phyloP scores from a whole-genome alignment of 2,888 invertebrate genomes.

The Heliconius erato region DNA sequence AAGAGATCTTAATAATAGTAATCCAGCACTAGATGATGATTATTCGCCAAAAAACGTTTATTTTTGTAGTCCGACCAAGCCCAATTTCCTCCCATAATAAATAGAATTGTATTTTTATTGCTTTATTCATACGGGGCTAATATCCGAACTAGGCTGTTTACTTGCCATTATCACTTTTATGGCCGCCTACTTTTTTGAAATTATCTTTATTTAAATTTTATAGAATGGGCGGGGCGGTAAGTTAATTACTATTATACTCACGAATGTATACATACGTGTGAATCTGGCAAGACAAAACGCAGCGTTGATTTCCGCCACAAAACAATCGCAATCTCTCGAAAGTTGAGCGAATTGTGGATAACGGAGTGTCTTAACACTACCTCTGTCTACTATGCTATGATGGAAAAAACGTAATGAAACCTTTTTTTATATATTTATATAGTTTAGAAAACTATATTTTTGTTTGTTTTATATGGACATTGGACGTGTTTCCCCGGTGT shows the following conservation, averaged over 20 bases:
- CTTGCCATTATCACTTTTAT: constrained; percentile 42
- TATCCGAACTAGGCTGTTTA: constrained; percentile 46
- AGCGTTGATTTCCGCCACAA: not conserved
- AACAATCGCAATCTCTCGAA: not conserved
- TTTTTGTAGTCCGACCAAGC: constrained; percentile 61
- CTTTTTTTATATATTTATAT: not conserved
- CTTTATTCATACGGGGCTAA: constrained; percentile 52
- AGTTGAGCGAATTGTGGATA: too few relatives aligned
- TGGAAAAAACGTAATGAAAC: too few relatives aligned
- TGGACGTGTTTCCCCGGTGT: too few relatives aligned
- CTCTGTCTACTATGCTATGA: too few relatives aligned
- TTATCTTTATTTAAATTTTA: constrained; percentile 38
- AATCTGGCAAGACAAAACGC: not conserved
- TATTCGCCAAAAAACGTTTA: constrained; percentile 27
- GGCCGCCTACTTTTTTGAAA: constrained; percentile 32
- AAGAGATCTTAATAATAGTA: not conserved
- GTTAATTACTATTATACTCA: not conserved
- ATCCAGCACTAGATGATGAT: constrained; percentile 10
- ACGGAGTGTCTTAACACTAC: not conserved
- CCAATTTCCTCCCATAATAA: constrained; percentile 54
- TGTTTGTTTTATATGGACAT: too few relatives aligned
- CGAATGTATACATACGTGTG: not conserved
- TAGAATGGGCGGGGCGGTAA: constrained; percentile 25
- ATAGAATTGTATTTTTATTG: constrained; percentile 57
- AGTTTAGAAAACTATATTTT: too few relatives aligned